These are phyloP conservation scores for Eubasilissa splendida DNA, from an alignment of 2,888 invertebrate species.

Conservation along the genomic window DNA sequence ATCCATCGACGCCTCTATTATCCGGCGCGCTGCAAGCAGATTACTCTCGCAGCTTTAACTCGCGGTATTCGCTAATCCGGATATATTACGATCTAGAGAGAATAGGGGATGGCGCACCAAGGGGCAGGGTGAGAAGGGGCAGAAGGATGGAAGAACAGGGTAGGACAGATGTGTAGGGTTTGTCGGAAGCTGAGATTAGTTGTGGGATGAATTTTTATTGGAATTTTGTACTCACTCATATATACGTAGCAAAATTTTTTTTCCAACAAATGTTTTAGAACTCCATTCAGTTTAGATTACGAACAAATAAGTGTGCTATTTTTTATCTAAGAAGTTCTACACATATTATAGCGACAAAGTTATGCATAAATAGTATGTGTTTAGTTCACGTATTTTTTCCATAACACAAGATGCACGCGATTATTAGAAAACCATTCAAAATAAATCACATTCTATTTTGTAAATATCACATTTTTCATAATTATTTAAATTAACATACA, in stretches of 20 bases:
- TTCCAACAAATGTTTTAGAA: no score
- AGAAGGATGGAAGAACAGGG: conserved; percentile 44
- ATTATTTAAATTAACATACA: no score
- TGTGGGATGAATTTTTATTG: conserved; percentile 51
- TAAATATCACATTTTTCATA: no score
- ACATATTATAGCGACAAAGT: no score
- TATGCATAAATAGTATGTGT: no score
- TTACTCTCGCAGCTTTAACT: conserved; percentile 60
- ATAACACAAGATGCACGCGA: no score
- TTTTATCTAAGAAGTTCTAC: no score
- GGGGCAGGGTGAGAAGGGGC: conserved; percentile 37
- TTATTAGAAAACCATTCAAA: no score
- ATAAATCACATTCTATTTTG: no score
- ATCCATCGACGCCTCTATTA: conserved; percentile 51
- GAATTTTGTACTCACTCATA: conserved; percentile 3
- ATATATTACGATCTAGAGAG: conserved; percentile 55
- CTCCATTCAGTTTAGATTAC: no score
- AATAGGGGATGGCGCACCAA: conserved; percentile 28
- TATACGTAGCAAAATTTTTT: not conserved
- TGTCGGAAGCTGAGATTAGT: conserved; percentile 17
- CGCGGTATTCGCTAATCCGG: conserved; percentile 54
- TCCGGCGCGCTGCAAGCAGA: conserved; percentile 60
- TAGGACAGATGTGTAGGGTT: conserved; percentile 27
- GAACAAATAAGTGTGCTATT: no score
- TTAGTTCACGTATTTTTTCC: no score